Evolutionary conservation across 30 jellyfish, hydroid and myxozoan species (phyloP).

Genomic region (Aurelia aurita): DNA sequence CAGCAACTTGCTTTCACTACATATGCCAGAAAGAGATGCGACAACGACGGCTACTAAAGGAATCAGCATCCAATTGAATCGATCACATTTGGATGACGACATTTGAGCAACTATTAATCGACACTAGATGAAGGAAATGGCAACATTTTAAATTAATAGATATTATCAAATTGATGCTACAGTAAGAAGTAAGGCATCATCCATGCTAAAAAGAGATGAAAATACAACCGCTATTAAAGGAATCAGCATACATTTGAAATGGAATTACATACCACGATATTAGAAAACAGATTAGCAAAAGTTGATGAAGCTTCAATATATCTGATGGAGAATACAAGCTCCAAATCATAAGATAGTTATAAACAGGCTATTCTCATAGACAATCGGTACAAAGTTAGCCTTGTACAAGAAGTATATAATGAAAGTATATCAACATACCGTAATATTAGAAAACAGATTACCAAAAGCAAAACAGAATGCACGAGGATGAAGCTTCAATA

Average conservation of each 20-base stretch:
- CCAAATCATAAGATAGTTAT: conserved; percentile 1
- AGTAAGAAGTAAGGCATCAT: no score
- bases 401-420: background rate
- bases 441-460: conserved; percentile 76
- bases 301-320: background rate
- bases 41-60: conserved; percentile 66
- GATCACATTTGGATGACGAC: conserved; percentile 85
- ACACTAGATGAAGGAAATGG: conserved; percentile 60
- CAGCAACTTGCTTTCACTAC: conserved; percentile 50
- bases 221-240: no score
- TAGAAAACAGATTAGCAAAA: no score
- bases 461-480: conserved; percentile 74
- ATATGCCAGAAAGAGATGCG: conserved; percentile 29
- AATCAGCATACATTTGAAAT: no score
- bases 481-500: conserved; percentile 60
- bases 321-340: background rate
- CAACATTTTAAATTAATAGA: no score
- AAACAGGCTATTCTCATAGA: no score
- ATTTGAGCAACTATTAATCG: conserved; percentile 92
- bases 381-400: no score
- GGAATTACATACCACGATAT: no score
- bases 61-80: conserved; percentile 70
- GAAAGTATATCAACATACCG: conserved; percentile 56
- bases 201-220: no score
- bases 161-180: no score